A percentile compares a stretch with the other conserved stretches of the same genome.
Conservation (phyloP, 1,140 invertebrate species). For the Cotesia chilonis region DNA sequence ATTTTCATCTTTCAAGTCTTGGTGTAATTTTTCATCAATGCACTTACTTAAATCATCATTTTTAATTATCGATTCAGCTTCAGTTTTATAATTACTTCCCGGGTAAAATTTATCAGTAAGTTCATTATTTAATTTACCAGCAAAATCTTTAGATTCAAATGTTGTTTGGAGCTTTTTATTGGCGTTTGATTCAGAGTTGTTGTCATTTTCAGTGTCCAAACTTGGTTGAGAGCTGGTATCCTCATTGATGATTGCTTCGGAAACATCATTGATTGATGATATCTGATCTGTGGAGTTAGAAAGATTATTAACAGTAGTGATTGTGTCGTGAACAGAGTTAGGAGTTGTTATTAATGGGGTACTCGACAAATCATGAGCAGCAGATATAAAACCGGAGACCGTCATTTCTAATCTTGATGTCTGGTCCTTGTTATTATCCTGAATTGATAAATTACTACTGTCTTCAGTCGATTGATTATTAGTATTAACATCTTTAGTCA, state of each 20-base stretch:
- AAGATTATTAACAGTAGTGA: slow-evolving; percentile 27
- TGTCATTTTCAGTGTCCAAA: slow-evolving; percentile 56
- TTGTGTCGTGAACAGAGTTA: slow-evolving; percentile 37
- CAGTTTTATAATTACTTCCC: slow-evolving; percentile 32
- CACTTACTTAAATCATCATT: slow-evolving; percentile 32
- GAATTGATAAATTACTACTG: not conserved
- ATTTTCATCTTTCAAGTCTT: slow-evolving; percentile 32
- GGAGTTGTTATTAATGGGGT: slow-evolving; percentile 6
- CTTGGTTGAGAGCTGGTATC: slow-evolving; percentile 62
- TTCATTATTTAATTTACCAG: slow-evolving; percentile 43
- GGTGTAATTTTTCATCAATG: slow-evolving; percentile 38
- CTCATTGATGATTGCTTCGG: slow-evolving; percentile 62
- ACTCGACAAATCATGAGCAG: slow-evolving; percentile 35
- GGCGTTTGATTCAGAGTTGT: slow-evolving; percentile 42
- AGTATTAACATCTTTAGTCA: slow-evolving; percentile 3
- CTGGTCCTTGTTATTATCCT: slow-evolving; percentile 1
- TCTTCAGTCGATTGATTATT: not conserved
- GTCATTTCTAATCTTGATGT: slow-evolving; percentile 18
- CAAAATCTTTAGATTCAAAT: slow-evolving; percentile 61
- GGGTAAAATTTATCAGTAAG: slow-evolving; percentile 35
- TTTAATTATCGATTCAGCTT: slow-evolving; percentile 21
- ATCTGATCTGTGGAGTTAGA: slow-evolving; percentile 48
- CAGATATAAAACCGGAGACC: slow-evolving; percentile 17
- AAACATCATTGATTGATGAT: slow-evolving; percentile 48
- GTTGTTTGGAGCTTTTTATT: slow-evolving; percentile 58